Percentiles rank a stretch among this genome's conserved stretches.
These are phyloP conservation scores for Mimas tiliae DNA, from an alignment of 2,888 invertebrate species.

Conservation along the genomic window DNA sequence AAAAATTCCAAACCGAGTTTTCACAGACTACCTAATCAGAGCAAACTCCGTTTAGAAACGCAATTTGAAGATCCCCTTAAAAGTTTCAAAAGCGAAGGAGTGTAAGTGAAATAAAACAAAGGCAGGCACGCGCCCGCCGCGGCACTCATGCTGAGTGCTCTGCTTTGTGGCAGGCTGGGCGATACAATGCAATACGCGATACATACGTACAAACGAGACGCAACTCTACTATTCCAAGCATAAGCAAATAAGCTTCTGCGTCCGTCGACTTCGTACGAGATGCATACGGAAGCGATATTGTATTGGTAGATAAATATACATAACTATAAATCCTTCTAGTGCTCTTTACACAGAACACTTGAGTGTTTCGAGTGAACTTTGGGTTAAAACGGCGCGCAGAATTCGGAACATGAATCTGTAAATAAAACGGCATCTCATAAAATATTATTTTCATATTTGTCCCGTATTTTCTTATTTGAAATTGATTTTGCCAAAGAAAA, in stretches of 20 bases:
- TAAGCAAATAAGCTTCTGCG: conserved; percentile 38
- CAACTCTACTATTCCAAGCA: conserved; percentile 45
- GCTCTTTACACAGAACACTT: conserved; percentile 5
- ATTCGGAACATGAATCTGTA: conserved; percentile 34
- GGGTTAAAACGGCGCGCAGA: neutral
- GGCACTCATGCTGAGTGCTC: conserved; percentile 82
- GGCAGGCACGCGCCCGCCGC: conserved; percentile 74
- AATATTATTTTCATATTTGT: neutral
- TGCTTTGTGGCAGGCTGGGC: conserved; percentile 76
- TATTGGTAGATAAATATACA: conserved; percentile 42
- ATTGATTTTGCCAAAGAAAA: conserved; percentile 44
- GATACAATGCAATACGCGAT: conserved; percentile 72
- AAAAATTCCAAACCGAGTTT: conserved; percentile 7
- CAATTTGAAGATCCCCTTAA: conserved; percentile 77
- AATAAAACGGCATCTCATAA: neutral
- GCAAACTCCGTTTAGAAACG: conserved; percentile 69
- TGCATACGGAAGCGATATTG: conserved; percentile 53
- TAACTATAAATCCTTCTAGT: neutral
- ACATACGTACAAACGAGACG: conserved; percentile 41
- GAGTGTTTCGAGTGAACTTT: conserved; percentile 7
- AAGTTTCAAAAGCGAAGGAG: conserved; percentile 79
- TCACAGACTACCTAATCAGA: conserved; percentile 62
- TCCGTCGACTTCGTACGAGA: conserved; percentile 28
- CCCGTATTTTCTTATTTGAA: conserved; percentile 28
- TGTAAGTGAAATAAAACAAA: conserved; percentile 83